Evolutionary conservation across 2,888 invertebrate species (phyloP), one percentile per base, ranked within the genome.

Genomic region (Drosophila anceps): DNA sequence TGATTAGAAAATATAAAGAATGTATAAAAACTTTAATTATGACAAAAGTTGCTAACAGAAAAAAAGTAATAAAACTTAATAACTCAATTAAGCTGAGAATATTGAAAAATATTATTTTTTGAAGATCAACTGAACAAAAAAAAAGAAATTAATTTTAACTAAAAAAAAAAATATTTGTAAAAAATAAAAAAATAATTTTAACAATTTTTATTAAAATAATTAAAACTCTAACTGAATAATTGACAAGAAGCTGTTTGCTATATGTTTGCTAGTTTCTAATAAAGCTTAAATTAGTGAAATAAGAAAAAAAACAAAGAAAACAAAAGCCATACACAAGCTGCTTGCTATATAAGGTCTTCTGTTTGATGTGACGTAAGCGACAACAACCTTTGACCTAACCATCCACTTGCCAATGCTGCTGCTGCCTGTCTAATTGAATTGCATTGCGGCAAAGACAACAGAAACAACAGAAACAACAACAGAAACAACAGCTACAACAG

Each of bases 401-500:
- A 35, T 43, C 41, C 33, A 29, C 41, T 57, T 69, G 48, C 33
- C 41, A 44, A 37, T 35, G 54, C 43, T 43, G 71, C 43, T 61
- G 48, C 48, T 31, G 54, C 54, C 24, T 64, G 55, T 43, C 70
- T 79, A 85, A 83, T 87, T 81, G 81, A 85, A 82, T 72, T 79
- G 82, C 76, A 69, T 72, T 74, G 78, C 75, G 75, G 65, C 69
- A 61, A 65, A 43, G 13, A 31, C 59, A 69, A 43, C 18, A 37
- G 46, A 4, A 35, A 20, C 69, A 60, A 61, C 41, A 15, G 31
- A 48, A 43, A 20, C 33, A 59, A 39, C 41, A 57, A 20, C 43
- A 48, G n/a, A n/a, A n/a, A n/a, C n/a, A n/a, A n/a, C n/a, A n/a
- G n/a, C n/a, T n/a, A 3, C 60, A 63, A 65, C 37, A 20, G 18